Percentiles rank a stretch among this genome's conserved stretches.
These are phyloP conservation scores for Ptychoptera contaminata DNA, from an alignment of 2,888 invertebrate genomes.

Conservation along the genomic window DNA sequence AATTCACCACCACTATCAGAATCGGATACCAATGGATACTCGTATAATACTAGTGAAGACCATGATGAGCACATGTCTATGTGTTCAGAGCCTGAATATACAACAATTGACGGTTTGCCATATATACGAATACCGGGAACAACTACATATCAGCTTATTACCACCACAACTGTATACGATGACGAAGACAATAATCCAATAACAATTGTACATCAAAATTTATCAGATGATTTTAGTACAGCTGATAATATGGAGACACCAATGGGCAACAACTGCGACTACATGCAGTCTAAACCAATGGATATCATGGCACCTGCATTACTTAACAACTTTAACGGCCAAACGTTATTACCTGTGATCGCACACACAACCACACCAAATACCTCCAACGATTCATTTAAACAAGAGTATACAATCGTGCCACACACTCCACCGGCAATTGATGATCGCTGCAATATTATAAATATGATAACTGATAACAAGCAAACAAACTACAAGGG, in stretches of 20 bases:
- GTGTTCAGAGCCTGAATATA: background rate
- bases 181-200: constrained; percentile 46
- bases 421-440: constrained; percentile 8
- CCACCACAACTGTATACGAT: constrained; percentile 39
- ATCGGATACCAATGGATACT: background rate
- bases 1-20: background rate
- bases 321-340: background rate
- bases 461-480: background rate
- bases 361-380: constrained; percentile 9
- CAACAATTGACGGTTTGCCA: constrained; percentile 31
- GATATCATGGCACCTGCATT: constrained; percentile 17
- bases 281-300: constrained; percentile 31
- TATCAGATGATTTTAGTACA: no score
- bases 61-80: background rate
- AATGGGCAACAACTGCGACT: constrained; percentile 31
- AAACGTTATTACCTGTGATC: constrained; percentile 6
- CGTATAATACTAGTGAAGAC: background rate
- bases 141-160: constrained; percentile 46
- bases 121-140: constrained; percentile 43
- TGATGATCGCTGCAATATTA: constrained; percentile 5
- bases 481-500: constrained; percentile 4
- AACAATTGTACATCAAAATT: constrained; percentile 1
- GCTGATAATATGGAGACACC: constrained; percentile 18
- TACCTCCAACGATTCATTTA: constrained; percentile 13
- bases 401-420: constrained; percentile 7